Evolutionary conservation across 2,113 vertebrate genomes (phyloP), one percentile per base, ranked within the genome.

Genomic region (Myotis lucifugus): DNA sequence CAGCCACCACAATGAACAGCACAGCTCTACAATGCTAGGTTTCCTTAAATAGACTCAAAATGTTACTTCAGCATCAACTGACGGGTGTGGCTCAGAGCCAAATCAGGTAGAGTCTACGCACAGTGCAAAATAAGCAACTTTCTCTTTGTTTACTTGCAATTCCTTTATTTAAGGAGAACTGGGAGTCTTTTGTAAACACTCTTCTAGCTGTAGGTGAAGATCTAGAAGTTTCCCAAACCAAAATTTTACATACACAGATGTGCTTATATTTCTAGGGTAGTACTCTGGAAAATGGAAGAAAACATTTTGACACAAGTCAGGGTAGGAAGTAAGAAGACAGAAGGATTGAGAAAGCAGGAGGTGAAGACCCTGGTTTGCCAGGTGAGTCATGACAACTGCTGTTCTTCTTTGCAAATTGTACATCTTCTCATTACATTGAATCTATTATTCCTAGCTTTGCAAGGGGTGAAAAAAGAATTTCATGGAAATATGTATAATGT

Each of bases 361-460:
- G 7, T 2, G 0, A 15, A 27, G 5, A 8, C n/a, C 18, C 0
- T 8, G 13, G 23, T 23, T 3, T 6, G 3, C 27, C 27, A 50
- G 0, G 6, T 5, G 1, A 21, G 18, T 32, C 64, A 5, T 29
- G 42, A 70, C 46, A 52, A 6, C 0, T 19, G 15, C 48, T 40
- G 3, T 59, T 29, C 5, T 12, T 34, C 19, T 42, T 40, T 61
- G 73, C 56, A 78, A 17, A 52, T 13, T 14, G 1, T 2, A 23
- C 2, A 4, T 19, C 37, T 56, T 46, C 1, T 1, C 50, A 18
- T 25, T 46, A 40, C 25, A 48, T 56, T 19, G 2, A 69, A 23
- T 74, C 40, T 3, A 25, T 9, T 17, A 32, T 7, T 50, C 40
- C 61, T 23, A 27, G 8, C 23, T 21, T 59, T 93, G 34, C 34